Evolutionary conservation across 2,113 vertebrate species (phyloP).

Genomic region (Albula glossodonta): DNA sequence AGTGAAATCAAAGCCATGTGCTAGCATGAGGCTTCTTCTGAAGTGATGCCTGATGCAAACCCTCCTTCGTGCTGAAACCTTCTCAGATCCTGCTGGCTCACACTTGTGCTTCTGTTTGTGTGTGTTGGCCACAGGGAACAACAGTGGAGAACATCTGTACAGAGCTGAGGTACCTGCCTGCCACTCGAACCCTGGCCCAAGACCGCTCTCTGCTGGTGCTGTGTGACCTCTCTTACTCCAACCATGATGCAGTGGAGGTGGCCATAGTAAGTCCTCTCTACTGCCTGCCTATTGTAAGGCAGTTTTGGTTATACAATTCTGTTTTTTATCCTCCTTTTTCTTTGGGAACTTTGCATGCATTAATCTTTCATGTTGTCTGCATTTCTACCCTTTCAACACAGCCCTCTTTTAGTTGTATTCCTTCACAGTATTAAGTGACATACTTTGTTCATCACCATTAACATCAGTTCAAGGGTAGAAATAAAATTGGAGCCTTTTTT

Average conservation of each 20-base stretch:
- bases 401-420: background rate
- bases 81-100: background rate
- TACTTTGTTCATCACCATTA: slow-evolving; percentile 35
- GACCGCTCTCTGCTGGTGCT: slow-evolving; percentile 82
- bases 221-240: slow-evolving; percentile 81
- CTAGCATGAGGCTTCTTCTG: background rate
- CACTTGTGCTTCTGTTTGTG: slow-evolving; percentile 5
- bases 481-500: slow-evolving; percentile 28
- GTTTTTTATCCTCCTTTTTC: no score
- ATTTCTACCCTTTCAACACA: background rate
- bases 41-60: slow-evolving; percentile 1
- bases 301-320: no score
- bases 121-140: slow-evolving; percentile 76
- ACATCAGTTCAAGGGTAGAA: slow-evolving; percentile 39
- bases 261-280: slow-evolving; percentile 79
- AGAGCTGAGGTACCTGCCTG: slow-evolving; percentile 84
- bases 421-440: slow-evolving; percentile 31
- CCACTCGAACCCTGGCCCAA: slow-evolving; percentile 77
- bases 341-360: no score
- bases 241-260: slow-evolving; percentile 82
- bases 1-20: background rate
- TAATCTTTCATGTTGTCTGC: background rate
- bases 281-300: background rate
- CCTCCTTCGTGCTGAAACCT: background rate
- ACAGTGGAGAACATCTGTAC: slow-evolving; percentile 90